Evolutionary conservation across 1,140 invertebrate genomes (phyloP).

Genomic region (Reticulitermes speratus): DNA sequence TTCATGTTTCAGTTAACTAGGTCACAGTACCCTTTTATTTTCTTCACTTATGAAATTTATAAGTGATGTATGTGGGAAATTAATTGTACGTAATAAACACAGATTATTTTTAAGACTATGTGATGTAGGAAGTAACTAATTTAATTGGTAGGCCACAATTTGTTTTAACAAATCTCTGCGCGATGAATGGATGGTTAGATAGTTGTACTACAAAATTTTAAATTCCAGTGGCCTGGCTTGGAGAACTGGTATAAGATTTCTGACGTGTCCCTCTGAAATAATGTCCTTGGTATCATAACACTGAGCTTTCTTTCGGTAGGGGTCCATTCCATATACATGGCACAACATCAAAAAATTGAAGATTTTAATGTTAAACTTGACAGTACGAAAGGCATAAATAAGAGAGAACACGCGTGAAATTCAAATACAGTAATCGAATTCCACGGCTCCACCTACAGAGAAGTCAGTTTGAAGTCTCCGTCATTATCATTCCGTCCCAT

Average conservation of each 20-base stretch:
- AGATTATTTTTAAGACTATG: no score
- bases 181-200: no score
- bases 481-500: not conserved
- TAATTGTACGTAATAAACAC: no score
- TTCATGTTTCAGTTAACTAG: no score
- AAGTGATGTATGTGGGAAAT: no score
- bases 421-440: conserved; percentile 10
- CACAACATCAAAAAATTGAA: not conserved
- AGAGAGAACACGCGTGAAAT: not conserved
- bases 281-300: not conserved
- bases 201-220: no score
- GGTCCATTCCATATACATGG: not conserved
- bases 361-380: not conserved
- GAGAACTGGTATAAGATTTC: not conserved
- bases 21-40: no score
- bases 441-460: not conserved
- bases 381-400: not conserved
- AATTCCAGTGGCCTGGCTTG: no score
- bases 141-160: no score
- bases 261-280: not conserved
- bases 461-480: not conserved
- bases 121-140: no score
- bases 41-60: no score
- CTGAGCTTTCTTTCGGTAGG: not conserved
- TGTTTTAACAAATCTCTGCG: no score